Conservation (phyloP, 2,888 invertebrate species). For the Phengaris alcon region DNA sequence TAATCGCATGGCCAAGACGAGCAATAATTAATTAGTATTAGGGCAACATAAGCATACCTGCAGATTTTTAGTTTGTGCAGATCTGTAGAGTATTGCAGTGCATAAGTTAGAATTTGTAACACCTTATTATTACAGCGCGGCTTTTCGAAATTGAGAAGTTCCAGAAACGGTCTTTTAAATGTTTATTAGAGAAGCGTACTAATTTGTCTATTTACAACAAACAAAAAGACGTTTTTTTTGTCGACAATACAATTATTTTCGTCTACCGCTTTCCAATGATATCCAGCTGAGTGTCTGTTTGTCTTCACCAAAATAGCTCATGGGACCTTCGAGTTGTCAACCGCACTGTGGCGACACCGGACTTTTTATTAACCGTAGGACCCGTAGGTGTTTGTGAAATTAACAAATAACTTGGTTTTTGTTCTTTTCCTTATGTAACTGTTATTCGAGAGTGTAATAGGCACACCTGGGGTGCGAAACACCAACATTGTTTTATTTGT, state of each 20-base stretch:
- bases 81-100: too few species aligned
- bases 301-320: not conserved
- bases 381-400: conserved; percentile 4
- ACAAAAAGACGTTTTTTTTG: not conserved
- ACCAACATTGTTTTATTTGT: not conserved
- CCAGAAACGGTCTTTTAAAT: not conserved
- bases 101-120: not conserved
- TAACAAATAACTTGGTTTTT: conserved; percentile 24
- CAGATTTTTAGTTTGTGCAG: too few species aligned
- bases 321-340: not conserved
- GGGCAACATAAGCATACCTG: too few species aligned
- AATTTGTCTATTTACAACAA: not conserved
- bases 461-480: conserved; percentile 16
- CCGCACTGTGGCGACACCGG: conserved; percentile 26
- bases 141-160: not conserved
- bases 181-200: not conserved
- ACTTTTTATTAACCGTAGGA: conserved; percentile 6
- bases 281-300: conserved; percentile 12
- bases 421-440: not conserved
- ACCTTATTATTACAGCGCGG: not conserved
- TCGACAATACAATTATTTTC: conserved; percentile 20
- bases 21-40: not conserved
- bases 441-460: not conserved
- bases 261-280: conserved; percentile 12
- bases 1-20: not conserved